Base-by-base conservation (phyloP, 2,113 vertebrate species). In the Pelmatolapia mariae region DNA sequence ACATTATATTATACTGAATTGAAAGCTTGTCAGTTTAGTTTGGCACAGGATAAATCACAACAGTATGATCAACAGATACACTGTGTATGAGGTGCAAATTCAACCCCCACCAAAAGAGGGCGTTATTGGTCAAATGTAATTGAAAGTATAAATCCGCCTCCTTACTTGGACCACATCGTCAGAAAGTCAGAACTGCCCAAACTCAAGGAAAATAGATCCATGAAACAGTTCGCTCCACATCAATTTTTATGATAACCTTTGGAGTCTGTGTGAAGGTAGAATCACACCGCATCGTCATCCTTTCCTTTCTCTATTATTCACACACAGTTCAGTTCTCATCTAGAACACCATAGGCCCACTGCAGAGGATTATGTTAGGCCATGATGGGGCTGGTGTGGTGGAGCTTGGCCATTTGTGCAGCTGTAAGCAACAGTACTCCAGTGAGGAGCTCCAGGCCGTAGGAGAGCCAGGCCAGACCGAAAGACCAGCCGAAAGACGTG, bases 381-480 rank as follows among this genome's bases (percentile, higher is more conserved):
- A 31, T 33, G 19, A 24, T 16, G 84, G 85, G 81, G 12, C 76
- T 71, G 81, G 80, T 86, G 36, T 59, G 81, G 66, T 79, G 87
- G 59, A 31, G 85, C 79, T 76, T 90, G 71, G 40, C 57, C 76
- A 84, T 80, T 7, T 50, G 82, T 4, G 94, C 94, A 0, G 91
- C 94, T 2, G 85, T 9, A 3, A 96, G 89, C 54, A 94, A 91
- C 56, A 97, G 89, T 1, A 83, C 2, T 1, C 94, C 93, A 0
- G 94, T 87, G 80, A 96, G 85, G 1, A 91, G 81, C 94, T 97
- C 96, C 4, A 93, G 80, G 84, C 91, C 24, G 4, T 94, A 97
- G 83, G 97, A 97, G 54, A 97, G 95, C 95, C 96, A 97, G 82
- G 96, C 96, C 89, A 97, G 86, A 22, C 85, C 95, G 80, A 95